Percentiles rank a stretch among this genome's conserved stretches.
Evolutionary conservation across 1,140 invertebrate genomes (phyloP).

Genomic region (Trichonephila clavipes): DNA sequence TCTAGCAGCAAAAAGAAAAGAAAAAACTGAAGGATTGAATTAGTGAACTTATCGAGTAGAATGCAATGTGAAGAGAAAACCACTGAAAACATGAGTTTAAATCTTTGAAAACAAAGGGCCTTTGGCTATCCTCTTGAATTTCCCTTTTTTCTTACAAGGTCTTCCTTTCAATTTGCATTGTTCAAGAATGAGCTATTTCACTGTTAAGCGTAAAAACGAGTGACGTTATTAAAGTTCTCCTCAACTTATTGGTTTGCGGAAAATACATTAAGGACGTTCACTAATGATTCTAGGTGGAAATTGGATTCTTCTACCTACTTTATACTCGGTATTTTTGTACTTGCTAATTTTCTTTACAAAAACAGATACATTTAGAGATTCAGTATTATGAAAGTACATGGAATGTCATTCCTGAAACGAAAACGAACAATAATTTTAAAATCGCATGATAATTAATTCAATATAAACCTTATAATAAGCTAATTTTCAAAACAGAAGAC

Average conservation of each 20-base stretch:
- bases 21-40: neutral
- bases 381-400: too few species aligned
- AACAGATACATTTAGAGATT: neutral
- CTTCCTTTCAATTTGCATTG: slow-evolving; percentile 24
- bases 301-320: neutral
- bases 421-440: too few species aligned
- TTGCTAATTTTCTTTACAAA: neutral
- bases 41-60: too few species aligned
- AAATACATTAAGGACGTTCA: neutral
- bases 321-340: neutral
- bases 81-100: slow-evolving; percentile 7
- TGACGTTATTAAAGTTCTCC: slow-evolving; percentile 14
- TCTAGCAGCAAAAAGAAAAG: neutral
- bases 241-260: slow-evolving; percentile 16
- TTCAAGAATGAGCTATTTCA: slow-evolving; percentile 40
- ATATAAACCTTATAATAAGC: too few species aligned
- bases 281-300: neutral
- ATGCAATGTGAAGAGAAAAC: neutral
- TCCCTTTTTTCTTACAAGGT: neutral
- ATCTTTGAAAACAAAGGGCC: slow-evolving; percentile 18
- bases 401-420: too few species aligned
- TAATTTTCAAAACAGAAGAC: too few species aligned
- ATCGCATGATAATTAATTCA: too few species aligned
- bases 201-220: neutral
- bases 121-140: neutral